A percentile compares a stretch with the other conserved stretches of the same genome.
phyloP scores from a whole-genome alignment of 2,888 invertebrate genomes.

The Eristalinus aeneus region DNA sequence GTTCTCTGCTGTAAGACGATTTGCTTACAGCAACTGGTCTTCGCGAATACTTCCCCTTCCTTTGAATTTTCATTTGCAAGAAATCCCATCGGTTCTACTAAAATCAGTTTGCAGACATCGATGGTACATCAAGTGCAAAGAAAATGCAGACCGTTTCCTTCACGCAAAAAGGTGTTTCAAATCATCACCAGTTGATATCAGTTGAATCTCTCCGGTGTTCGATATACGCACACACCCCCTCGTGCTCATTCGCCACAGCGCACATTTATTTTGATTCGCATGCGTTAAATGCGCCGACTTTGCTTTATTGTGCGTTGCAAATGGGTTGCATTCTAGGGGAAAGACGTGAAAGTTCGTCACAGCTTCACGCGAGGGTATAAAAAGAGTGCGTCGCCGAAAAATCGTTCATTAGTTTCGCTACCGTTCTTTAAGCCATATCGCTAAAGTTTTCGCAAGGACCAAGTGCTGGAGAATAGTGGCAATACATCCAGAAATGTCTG shows the following conservation, averaged over 20 bases:
- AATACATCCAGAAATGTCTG: constrained; percentile 37
- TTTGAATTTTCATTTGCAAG: neutral
- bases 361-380: constrained; percentile 49
- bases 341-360: constrained; percentile 28
- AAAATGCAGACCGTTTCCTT: neutral
- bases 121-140: neutral
- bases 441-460: constrained; percentile 20
- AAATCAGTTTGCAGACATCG: neutral
- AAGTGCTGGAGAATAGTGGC: neutral
- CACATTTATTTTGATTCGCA: neutral
- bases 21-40: neutral
- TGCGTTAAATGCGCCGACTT: constrained; percentile 39
- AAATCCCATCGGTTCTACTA: neutral
- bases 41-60: neutral
- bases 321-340: constrained; percentile 36
- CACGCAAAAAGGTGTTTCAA: neutral
- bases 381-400: constrained; percentile 36
- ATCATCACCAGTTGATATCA: neutral
- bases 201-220: neutral
- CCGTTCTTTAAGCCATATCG: constrained; percentile 48
- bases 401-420: constrained; percentile 62
- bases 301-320: constrained; percentile 45
- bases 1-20: neutral
- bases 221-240: neutral
- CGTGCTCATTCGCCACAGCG: neutral